These are phyloP conservation scores for Varecia variegata DNA, from an alignment of 2,797 vertebrate genomes.

Conservation along the genomic window DNA sequence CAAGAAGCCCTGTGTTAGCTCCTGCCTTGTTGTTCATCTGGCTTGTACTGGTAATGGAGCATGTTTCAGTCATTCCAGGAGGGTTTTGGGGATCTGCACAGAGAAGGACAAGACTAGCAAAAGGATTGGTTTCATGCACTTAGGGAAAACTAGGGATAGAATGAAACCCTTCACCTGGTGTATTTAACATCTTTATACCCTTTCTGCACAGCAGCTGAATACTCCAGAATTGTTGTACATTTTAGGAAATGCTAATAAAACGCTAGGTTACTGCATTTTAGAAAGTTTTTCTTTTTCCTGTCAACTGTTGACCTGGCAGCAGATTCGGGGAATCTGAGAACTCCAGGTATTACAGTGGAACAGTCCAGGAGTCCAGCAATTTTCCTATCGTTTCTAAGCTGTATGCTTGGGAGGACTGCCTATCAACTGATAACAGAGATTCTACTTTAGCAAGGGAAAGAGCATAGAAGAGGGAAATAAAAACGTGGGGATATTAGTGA, in stretches of 20 bases:
- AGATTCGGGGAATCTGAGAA: neutral
- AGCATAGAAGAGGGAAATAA: neutral
- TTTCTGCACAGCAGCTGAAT: slow-evolving; percentile 44
- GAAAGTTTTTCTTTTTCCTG: neutral
- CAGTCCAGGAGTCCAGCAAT: neutral
- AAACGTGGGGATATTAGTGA: neutral
- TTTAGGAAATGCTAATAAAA: slow-evolving; percentile 18
- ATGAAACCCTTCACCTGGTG: slow-evolving; percentile 56
- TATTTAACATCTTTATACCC: slow-evolving; percentile 37
- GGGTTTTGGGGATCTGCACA: slow-evolving; percentile 59
- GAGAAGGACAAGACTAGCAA: slow-evolving; percentile 8
- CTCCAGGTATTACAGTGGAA: neutral
- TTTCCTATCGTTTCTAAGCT: neutral
- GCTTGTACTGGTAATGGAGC: slow-evolving; percentile 61
- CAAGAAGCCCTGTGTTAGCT: slow-evolving; percentile 61
- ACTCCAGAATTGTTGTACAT: neutral
- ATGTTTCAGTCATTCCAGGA: slow-evolving; percentile 69
- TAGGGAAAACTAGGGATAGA: neutral
- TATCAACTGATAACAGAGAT: neutral
- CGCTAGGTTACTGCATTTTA: slow-evolving; percentile 24
- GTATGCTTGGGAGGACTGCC: neutral
- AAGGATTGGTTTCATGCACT: slow-evolving; percentile 29
- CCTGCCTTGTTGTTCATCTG: slow-evolving; percentile 73
- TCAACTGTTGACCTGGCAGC: neutral
- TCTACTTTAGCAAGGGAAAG: neutral